These are phyloP conservation scores for Pseudococcus jackbeardsleyi DNA, from an alignment of 2,888 invertebrate genomes.

Conservation along the genomic window DNA sequence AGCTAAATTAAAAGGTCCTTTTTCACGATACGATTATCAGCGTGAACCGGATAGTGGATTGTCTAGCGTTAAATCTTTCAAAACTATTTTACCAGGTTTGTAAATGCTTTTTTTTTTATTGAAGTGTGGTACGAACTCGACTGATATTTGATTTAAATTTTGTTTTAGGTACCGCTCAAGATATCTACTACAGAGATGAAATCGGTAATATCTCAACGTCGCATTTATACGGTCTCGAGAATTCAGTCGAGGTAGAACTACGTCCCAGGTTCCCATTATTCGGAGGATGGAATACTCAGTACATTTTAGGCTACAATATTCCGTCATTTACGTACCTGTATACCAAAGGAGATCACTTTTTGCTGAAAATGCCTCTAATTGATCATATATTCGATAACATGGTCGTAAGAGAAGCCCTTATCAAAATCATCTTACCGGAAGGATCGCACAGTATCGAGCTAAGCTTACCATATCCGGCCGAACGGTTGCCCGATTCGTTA, in stretches of 20 bases:
- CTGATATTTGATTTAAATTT: background rate
- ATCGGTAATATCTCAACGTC: constrained; percentile 99
- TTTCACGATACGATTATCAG: constrained; percentile 98
- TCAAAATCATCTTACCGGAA: constrained; percentile 95
- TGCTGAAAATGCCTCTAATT: constrained; percentile 92
- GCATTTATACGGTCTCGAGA: constrained; percentile 87
- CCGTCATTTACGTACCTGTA: constrained; percentile 97
- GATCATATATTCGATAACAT: constrained; percentile 98
- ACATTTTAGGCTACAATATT: constrained; percentile 96
- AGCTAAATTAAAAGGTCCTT: constrained; percentile 91
- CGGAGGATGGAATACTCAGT: constrained; percentile 99
- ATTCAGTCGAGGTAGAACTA: constrained; percentile 95
- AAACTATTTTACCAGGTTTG: constrained; percentile 78
- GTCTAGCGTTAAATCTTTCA: constrained; percentile 92
- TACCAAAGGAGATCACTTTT: constrained; percentile 81
- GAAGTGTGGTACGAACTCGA: background rate
- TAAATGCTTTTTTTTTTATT: background rate
- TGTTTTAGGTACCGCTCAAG: constrained; percentile 78
- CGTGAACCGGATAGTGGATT: constrained; percentile 89
- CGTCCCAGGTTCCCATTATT: constrained; percentile 97
- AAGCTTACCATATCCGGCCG: constrained; percentile 84
- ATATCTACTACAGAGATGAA: constrained; percentile 97
- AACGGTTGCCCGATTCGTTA: constrained; percentile 80
- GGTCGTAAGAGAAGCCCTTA: constrained; percentile 88
- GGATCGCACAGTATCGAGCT: constrained; percentile 87